Base-by-base conservation (phyloP, 2,888 invertebrate genomes). In the Dolichomitus sp. region DNA sequence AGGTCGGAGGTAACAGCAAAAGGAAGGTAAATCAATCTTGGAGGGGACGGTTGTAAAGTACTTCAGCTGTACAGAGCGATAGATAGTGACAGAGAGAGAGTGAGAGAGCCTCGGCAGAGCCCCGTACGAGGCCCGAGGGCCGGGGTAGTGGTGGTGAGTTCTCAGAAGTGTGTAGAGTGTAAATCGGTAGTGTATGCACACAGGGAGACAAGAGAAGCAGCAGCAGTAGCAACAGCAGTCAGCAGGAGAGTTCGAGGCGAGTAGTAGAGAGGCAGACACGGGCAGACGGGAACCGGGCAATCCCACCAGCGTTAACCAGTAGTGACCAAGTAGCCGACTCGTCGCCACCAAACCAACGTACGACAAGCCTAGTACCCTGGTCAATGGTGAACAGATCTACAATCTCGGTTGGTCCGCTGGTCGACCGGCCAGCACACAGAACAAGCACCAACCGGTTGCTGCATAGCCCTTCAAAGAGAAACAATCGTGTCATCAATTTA, bases 231-330 rank as follows among this genome's bases (percentile, higher is more conserved):
- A 61, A 37, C 40, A 61, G 17, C 19, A 61, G 61, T 40, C n/a
- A 33, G 37, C 19, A 33, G 80, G 85, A 87, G 85, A 85, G 88
- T 83, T 81, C 81, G 79, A 84, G 84, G 72, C 74, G 84, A 87
- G 86, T 84, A 85, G 86, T 85, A 86, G 84, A 84, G 84, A 87
- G 85, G 85, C 86, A 86, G 83, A 85, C 84, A 77, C 85, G 79
- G 78, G 80, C 81, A 84, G 81, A 87, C 86, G 83, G 70, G 66
- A 81, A 81, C 83, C 83, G 87, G 85, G 85, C 86, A 83, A 86
- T 82, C 86, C 86, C 86, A 83, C 85, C 85, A 74, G 84, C 81
- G 83, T 75, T 85, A 80, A 86, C 81, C 87, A 84, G 85, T 86
- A 83, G 86, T 85, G 80, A 84, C 76, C 83, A 85, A 85, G 85